Conservation (phyloP, 2,797 vertebrate species). For the Columba guinea region DNA sequence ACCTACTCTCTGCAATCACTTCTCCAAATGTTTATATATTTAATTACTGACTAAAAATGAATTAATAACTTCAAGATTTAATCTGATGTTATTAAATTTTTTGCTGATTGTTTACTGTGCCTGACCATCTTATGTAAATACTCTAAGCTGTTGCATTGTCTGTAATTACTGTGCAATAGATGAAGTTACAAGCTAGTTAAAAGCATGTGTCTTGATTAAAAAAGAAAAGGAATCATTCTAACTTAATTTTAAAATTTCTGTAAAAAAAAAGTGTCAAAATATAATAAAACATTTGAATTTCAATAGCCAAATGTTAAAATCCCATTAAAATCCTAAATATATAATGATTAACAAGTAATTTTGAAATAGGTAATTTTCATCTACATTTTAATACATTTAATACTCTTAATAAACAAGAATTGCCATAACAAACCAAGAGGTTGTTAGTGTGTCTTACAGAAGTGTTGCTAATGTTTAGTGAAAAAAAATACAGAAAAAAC, state of each 20-base stretch:
- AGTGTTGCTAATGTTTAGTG: background rate
- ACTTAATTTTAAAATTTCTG: background rate
- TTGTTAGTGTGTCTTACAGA: background rate
- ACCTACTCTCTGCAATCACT: background rate
- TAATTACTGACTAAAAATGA: background rate
- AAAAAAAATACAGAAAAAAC: background rate
- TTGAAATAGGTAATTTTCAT: background rate
- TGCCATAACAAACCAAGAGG: background rate
- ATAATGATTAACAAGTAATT: background rate
- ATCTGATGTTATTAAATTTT: background rate
- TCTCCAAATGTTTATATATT: background rate
- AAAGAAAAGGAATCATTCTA: background rate
- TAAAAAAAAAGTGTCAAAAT: background rate
- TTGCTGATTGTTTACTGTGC: background rate
- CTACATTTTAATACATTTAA: background rate
- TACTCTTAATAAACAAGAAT: background rate
- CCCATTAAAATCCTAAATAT: background rate
- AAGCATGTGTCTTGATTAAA: background rate
- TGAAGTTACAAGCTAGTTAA: background rate
- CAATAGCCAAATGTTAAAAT: background rate
- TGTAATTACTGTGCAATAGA: background rate
- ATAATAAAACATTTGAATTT: background rate
- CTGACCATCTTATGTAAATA: background rate
- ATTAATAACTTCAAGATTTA: constrained; percentile 5
- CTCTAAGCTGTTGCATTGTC: background rate